These are phyloP conservation scores for Yponomeuta evonymella DNA, from an alignment of 2,888 invertebrate species.

Conservation along the genomic window DNA sequence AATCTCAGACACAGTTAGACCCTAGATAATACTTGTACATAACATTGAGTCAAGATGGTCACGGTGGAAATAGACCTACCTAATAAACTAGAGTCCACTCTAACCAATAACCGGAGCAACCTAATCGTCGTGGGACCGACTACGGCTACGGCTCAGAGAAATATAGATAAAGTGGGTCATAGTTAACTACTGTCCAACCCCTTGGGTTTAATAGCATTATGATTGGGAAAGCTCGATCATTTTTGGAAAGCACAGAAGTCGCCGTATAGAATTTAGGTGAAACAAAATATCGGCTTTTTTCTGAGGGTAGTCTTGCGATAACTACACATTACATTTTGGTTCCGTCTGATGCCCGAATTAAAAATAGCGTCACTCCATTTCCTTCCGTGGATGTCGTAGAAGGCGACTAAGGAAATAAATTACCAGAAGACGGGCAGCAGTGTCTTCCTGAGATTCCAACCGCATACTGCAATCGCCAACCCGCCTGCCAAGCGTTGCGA, in stretches of 20 bases:
- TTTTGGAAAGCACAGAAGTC: background rate
- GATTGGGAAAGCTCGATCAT: background rate
- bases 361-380: no score
- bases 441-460: no score
- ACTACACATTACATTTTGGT: no score
- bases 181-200: slow-evolving; percentile 53
- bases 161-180: slow-evolving; percentile 53
- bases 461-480: no score
- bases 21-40: no score
- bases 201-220: slow-evolving; percentile 50
- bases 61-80: background rate
- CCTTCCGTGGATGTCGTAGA: no score
- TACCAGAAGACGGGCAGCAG: no score
- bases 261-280: background rate
- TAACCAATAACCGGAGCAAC: slow-evolving; percentile 23
- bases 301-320: background rate
- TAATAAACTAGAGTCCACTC: slow-evolving; percentile 1
- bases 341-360: no score
- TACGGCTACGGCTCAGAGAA: slow-evolving; percentile 19
- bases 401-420: no score
- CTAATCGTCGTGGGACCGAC: slow-evolving; percentile 30
- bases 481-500: no score
- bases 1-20: no score
- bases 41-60: no score
- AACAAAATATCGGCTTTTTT: background rate